Evolutionary conservation across 2,797 vertebrate genomes (phyloP).

Genomic region (Vespertilio murinus): DNA sequence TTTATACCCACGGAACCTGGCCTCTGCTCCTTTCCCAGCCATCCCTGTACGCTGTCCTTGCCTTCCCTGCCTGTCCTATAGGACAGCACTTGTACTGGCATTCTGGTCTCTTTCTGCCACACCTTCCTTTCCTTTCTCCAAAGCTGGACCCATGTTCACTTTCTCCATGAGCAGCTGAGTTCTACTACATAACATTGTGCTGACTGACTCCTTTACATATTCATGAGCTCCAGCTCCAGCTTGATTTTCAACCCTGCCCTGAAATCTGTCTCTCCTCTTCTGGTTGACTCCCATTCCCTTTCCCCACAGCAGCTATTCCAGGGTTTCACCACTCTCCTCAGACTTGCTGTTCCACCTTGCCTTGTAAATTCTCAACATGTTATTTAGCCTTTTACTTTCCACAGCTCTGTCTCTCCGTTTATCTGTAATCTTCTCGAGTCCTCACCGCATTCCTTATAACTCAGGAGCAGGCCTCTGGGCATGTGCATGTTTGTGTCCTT

Average conservation of each 20-base stretch:
- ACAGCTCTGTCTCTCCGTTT: not conserved
- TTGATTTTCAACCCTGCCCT: not conserved
- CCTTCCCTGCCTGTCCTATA: not conserved
- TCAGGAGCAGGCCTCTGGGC: conserved; percentile 11
- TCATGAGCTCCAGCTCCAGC: not conserved
- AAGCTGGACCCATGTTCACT: not conserved
- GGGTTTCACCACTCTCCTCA: conserved; percentile 3
- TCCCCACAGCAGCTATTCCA: not conserved
- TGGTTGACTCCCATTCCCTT: not conserved
- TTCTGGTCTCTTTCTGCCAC: not conserved
- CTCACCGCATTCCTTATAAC: not conserved
- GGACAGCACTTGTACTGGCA: not conserved
- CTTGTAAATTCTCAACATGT: not conserved
- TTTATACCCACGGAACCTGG: not conserved
- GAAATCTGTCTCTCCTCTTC: not conserved
- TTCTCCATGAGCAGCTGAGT: not conserved
- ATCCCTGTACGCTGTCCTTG: not conserved
- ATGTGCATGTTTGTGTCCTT: not conserved
- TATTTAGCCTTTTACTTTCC: not conserved
- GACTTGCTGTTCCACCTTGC: not conserved
- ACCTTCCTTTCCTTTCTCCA: not conserved
- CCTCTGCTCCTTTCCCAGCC: not conserved
- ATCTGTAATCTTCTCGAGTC: not conserved
- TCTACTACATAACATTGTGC: not conserved
- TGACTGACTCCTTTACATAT: not conserved